These are phyloP conservation scores for Vireo griseus DNA, from an alignment of 2,797 vertebrate species.

Conservation along the genomic window DNA sequence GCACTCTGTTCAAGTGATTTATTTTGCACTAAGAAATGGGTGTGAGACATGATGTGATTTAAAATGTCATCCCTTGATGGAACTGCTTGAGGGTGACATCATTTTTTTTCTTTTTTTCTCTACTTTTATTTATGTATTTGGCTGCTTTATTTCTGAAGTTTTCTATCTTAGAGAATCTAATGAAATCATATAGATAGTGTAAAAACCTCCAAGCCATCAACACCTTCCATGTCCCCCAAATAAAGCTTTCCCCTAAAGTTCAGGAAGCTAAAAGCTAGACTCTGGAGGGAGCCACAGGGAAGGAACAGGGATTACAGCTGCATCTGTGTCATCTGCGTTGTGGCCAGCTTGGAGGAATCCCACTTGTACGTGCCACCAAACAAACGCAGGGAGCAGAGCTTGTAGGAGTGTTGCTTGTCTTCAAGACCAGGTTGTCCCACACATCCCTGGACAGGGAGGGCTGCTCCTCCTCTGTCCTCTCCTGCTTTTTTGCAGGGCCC, in stretches of 20 bases:
- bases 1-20: conserved; percentile 92
- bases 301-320: neutral
- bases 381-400: fast-evolving
- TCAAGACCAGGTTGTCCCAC: neutral
- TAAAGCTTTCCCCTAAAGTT: neutral
- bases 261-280: neutral
- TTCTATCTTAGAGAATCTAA: conserved; percentile 66
- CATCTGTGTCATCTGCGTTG: neutral
- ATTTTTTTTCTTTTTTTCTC: conserved; percentile 43
- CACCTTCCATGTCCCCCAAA: fast-evolving
- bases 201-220: neutral
- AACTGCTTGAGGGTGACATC: conserved; percentile 76
- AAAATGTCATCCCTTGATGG: conserved; percentile 91
- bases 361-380: neutral
- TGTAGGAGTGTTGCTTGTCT: neutral
- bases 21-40: conserved; percentile 85
- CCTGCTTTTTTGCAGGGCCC: neutral
- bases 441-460: neutral
- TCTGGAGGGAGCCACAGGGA: neutral
- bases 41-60: conserved; percentile 95
- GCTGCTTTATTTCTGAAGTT: conserved; percentile 60
- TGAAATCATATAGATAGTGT: conserved; percentile 49
- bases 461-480: neutral
- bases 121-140: conserved; percentile 52
- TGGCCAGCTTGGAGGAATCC: neutral